phyloP scores from a whole-genome alignment of 1,140 invertebrate species.

The Conus ventricosus region DNA sequence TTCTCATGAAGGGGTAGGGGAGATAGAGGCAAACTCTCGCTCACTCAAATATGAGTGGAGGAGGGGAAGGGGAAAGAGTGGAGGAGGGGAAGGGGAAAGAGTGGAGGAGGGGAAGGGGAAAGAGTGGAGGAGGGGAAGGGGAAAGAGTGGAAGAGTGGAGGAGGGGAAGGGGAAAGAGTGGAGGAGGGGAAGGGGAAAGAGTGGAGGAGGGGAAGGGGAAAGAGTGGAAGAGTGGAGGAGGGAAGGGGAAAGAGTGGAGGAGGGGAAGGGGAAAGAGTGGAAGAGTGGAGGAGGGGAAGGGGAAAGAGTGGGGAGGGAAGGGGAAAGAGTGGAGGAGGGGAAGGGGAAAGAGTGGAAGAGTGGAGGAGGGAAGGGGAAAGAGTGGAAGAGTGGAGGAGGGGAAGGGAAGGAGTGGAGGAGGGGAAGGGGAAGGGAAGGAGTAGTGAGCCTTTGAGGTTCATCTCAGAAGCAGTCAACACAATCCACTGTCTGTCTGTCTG shows the following conservation, averaged over 20 bases:
- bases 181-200: neutral
- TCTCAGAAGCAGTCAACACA: too few species aligned
- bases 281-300: neutral
- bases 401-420: neutral
- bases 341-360: neutral
- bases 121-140: neutral
- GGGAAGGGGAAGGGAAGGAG: too few species aligned
- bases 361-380: neutral
- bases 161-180: neutral
- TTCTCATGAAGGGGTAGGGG: too few species aligned
- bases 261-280: neutral
- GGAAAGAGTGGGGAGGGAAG: neutral
- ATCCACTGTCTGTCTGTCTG: too few species aligned
- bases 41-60: too few species aligned
- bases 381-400: neutral
- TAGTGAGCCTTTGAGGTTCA: too few species aligned
- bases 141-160: neutral
- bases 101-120: neutral
- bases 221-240: neutral
- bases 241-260: neutral
- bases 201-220: neutral
- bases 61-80: too few species aligned
- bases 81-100: too few species aligned
- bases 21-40: too few species aligned
- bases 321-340: neutral